These are phyloP conservation scores for Bombyx mori DNA, from an alignment of 1,140 invertebrate genomes.

Conservation along the genomic window DNA sequence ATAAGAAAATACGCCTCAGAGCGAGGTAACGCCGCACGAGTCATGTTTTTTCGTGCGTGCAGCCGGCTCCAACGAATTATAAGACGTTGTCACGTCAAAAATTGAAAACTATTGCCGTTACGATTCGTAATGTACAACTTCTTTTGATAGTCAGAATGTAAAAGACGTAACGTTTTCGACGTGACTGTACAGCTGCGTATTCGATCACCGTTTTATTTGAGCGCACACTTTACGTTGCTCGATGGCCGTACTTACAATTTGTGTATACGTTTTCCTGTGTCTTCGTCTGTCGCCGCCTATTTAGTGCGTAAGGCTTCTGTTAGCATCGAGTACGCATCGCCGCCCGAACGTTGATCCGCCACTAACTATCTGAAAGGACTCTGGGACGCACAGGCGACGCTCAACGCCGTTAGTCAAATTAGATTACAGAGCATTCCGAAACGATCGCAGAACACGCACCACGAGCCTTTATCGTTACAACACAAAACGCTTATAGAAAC, in stretches of 20 bases:
- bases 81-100: too few species aligned
- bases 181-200: too few species aligned
- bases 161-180: too few species aligned
- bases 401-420: background rate
- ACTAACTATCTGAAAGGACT: conserved; percentile 35
- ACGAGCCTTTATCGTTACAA: background rate
- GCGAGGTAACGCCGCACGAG: too few species aligned
- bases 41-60: too few species aligned
- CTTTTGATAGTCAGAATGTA: too few species aligned
- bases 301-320: background rate
- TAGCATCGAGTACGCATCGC: conserved; percentile 24
- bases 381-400: conserved; percentile 21
- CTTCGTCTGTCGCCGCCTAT: conserved; percentile 16
- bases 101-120: too few species aligned
- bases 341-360: conserved; percentile 19
- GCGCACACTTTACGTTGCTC: background rate
- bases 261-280: background rate
- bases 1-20: too few species aligned
- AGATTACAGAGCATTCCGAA: background rate
- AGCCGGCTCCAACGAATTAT: too few species aligned
- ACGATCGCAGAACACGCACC: conserved; percentile 1
- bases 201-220: too few species aligned
- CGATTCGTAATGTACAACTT: too few species aligned
- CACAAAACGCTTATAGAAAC: background rate
- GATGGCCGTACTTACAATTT: conserved; percentile 2